Percentiles rank a stretch among this genome's conserved stretches.
These are phyloP conservation scores for Pseudochromis fuscus DNA, from an alignment of 2,797 vertebrate species.

Conservation along the genomic window DNA sequence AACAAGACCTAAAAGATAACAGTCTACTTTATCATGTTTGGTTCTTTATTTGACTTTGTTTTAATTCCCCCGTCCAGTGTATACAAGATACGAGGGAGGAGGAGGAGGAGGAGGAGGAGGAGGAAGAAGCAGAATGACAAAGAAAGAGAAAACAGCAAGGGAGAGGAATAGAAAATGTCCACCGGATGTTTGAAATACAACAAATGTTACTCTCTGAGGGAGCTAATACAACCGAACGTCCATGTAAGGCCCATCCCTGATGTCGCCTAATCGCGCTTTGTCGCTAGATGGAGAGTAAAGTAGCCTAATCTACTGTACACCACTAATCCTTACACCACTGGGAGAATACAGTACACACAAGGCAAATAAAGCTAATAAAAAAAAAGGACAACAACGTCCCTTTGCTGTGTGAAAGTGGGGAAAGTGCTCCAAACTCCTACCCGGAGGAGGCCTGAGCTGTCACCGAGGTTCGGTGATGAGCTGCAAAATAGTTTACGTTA, in stretches of 20 bases:
- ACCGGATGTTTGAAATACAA: slow-evolving; percentile 6
- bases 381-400: slow-evolving; percentile 52
- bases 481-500: slow-evolving; percentile 77
- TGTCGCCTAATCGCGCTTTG: slow-evolving; percentile 45
- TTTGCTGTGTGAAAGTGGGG: slow-evolving; percentile 62
- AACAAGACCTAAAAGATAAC: too few species aligned
- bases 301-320: slow-evolving; percentile 53
- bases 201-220: slow-evolving; percentile 5
- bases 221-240: slow-evolving; percentile 9
- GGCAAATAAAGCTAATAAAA: slow-evolving; percentile 44
- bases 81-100: slow-evolving; percentile 20
- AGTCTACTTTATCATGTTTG: slow-evolving; percentile 26
- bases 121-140: slow-evolving; percentile 2
- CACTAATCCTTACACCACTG: slow-evolving; percentile 49
- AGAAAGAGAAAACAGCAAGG: too few species aligned
- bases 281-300: slow-evolving; percentile 30
- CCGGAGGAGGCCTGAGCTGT: slow-evolving; percentile 57
- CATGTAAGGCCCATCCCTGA: slow-evolving; percentile 23
- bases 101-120: not conserved
- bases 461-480: slow-evolving; percentile 58
- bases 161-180: slow-evolving; percentile 1
- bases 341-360: slow-evolving; percentile 35
- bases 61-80: slow-evolving; percentile 28
- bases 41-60: slow-evolving; percentile 50
- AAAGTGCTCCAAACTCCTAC: slow-evolving; percentile 34